Evolutionary conservation across 1,140 invertebrate species (phyloP).

Genomic region (Drosophila orena): DNA sequence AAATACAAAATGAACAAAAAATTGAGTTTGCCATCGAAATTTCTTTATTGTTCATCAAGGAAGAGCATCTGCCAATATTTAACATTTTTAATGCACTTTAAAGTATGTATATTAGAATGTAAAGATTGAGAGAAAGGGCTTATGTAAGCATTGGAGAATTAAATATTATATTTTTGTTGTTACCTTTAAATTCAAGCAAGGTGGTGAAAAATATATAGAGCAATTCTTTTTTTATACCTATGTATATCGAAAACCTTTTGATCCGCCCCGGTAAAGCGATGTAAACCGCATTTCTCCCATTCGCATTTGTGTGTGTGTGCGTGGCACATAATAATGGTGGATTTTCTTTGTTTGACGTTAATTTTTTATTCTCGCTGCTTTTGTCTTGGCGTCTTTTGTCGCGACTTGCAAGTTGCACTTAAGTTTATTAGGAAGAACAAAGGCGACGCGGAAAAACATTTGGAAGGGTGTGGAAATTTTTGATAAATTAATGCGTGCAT

Average conservation of each 20-base stretch:
- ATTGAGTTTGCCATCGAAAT: no score
- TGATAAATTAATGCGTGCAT: conserved; percentile 71
- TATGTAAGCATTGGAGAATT: no score
- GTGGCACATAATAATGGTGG: conserved; percentile 84
- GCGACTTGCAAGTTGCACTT: conserved; percentile 69
- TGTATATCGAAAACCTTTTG: conserved; percentile 34
- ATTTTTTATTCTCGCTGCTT: conserved; percentile 76
- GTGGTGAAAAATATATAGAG: no score
- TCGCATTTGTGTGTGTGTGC: conserved; percentile 43
- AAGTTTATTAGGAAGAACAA: conserved; percentile 81
- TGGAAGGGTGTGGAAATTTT: conserved; percentile 57
- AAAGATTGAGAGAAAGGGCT: background rate
- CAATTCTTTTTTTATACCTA: background rate
- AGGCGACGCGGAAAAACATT: conserved; percentile 20
- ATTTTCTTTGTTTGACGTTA: conserved; percentile 84
- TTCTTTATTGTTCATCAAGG: background rate
- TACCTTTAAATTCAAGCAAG: no score
- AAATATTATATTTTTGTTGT: no score
- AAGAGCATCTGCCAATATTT: background rate
- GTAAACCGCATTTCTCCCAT: conserved; percentile 22
- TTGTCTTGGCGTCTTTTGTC: conserved; percentile 66
- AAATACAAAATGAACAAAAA: background rate
- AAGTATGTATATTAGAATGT: background rate
- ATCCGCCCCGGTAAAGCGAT: conserved; percentile 24
- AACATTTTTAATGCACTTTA: no score